A percentile compares a stretch with the other conserved stretches of the same genome.
phyloP scores from a whole-genome alignment of 2,888 invertebrate species.

The Caprella mutica region DNA sequence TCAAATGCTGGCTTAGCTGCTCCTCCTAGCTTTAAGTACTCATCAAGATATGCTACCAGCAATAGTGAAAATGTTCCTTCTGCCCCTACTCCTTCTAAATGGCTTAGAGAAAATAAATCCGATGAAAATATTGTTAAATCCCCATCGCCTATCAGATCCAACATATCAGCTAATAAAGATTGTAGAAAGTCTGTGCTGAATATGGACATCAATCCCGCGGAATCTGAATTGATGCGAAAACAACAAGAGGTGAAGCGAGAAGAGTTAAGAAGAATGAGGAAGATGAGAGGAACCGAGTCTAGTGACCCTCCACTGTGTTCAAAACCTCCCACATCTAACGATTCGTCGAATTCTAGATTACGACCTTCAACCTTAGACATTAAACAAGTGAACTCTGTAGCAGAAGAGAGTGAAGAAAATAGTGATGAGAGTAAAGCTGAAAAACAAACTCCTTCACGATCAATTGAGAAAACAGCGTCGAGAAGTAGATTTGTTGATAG shows the following conservation, averaged over 20 bases:
- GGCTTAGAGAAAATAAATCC: conserved; percentile 8
- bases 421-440: conserved; percentile 12
- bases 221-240: conserved; percentile 24
- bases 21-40: conserved; percentile 17
- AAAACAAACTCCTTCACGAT: conserved; percentile 16
- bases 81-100: conserved; percentile 14
- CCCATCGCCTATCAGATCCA: background rate
- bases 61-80: conserved; percentile 11
- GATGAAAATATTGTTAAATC: background rate
- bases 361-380: background rate
- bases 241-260: conserved; percentile 33
- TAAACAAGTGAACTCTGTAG: background rate
- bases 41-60: conserved; percentile 17
- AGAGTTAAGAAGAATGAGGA: conserved; percentile 25
- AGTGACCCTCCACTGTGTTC: background rate
- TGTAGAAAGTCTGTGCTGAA: conserved; percentile 32
- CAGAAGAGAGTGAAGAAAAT: background rate
- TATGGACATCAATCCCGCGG: conserved; percentile 23
- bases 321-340: background rate
- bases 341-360: background rate
- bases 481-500: conserved; percentile 20
- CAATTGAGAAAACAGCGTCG: conserved; percentile 22
- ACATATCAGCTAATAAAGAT: conserved; percentile 21
- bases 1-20: conserved; percentile 10
- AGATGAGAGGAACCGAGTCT: conserved; percentile 19